phyloP scores from a whole-genome alignment of 1,140 invertebrate genomes.

The Drosophila busckii region DNA sequence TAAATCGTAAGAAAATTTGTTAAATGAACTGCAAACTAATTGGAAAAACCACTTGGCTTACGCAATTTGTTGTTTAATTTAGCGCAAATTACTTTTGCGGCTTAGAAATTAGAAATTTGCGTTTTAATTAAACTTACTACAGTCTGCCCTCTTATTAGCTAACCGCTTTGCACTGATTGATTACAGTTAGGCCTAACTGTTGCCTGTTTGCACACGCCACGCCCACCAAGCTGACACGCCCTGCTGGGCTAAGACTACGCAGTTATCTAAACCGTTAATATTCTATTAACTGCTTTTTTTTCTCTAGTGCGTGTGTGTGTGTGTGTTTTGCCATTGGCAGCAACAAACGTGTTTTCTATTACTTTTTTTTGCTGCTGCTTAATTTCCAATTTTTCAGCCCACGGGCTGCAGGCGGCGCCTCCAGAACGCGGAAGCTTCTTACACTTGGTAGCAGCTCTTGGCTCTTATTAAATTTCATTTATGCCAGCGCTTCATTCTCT shows the following conservation, averaged over 20 bases:
- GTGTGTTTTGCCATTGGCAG: slow-evolving; percentile 28
- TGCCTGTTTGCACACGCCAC: slow-evolving; percentile 41
- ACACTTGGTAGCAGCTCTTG: too few species aligned
- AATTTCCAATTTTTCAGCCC: slow-evolving; percentile 14
- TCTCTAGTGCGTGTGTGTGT: slow-evolving; percentile 24
- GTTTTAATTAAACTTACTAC: slow-evolving; percentile 62
- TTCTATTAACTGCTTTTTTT: slow-evolving; percentile 60
- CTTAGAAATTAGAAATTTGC: slow-evolving; percentile 38
- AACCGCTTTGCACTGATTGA: slow-evolving; percentile 67
- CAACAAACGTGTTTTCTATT: slow-evolving; percentile 59
- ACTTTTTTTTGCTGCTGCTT: too few species aligned
- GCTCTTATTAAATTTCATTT: slow-evolving; percentile 53
- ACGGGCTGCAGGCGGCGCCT: too few species aligned
- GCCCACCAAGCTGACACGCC: slow-evolving; percentile 24
- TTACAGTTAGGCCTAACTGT: slow-evolving; percentile 65
- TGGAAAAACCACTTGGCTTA: slow-evolving; percentile 33
- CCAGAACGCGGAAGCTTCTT: slow-evolving; percentile 35
- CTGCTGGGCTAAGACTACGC: neutral
- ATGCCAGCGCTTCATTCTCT: slow-evolving; percentile 8
- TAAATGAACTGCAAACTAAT: slow-evolving; percentile 59
- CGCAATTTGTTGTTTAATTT: slow-evolving; percentile 71
- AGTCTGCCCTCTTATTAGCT: slow-evolving; percentile 19
- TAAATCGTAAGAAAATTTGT: slow-evolving; percentile 52
- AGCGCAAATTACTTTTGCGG: slow-evolving; percentile 48
- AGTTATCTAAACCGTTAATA: slow-evolving; percentile 55